Conservation (phyloP, 2,797 vertebrate genomes). For the Lepilemur ruficaudatus region DNA sequence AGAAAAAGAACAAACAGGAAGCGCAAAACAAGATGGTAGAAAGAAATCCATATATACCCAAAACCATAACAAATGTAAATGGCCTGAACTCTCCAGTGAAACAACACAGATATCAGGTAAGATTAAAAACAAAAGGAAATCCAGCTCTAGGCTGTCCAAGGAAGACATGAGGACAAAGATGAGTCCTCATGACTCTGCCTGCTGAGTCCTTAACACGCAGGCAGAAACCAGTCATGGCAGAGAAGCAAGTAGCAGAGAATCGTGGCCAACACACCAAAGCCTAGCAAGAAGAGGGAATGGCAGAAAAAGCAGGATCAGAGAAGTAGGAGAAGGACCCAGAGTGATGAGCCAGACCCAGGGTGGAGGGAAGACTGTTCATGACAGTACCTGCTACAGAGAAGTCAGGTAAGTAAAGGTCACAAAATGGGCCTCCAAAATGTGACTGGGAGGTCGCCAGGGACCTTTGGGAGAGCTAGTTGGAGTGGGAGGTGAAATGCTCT, state of each 20-base stretch:
- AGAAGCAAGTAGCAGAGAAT: not conserved
- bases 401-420: not conserved
- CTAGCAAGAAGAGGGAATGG: not conserved
- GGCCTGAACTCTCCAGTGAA: too few relatives aligned
- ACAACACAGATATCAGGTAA: too few relatives aligned
- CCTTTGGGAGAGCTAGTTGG: not conserved
- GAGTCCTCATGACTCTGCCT: too few relatives aligned
- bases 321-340: not conserved
- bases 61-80: not conserved
- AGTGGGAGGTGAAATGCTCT: not conserved
- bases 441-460: not conserved
- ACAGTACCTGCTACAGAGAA: not conserved
- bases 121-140: not conserved
- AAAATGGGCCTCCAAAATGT: not conserved
- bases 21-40: not conserved
- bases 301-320: not conserved
- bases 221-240: not conserved
- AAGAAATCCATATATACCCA: not conserved
- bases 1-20: not conserved
- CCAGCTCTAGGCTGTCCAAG: not conserved
- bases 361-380: not conserved
- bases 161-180: not conserved
- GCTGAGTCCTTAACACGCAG: not conserved
- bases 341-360: not conserved
- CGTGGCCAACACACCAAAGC: not conserved